A percentile compares a stretch with the other conserved stretches of the same genome.
phyloP scores from a whole-genome alignment of 1,140 invertebrate genomes.

The Drosophila quadrilineata region DNA sequence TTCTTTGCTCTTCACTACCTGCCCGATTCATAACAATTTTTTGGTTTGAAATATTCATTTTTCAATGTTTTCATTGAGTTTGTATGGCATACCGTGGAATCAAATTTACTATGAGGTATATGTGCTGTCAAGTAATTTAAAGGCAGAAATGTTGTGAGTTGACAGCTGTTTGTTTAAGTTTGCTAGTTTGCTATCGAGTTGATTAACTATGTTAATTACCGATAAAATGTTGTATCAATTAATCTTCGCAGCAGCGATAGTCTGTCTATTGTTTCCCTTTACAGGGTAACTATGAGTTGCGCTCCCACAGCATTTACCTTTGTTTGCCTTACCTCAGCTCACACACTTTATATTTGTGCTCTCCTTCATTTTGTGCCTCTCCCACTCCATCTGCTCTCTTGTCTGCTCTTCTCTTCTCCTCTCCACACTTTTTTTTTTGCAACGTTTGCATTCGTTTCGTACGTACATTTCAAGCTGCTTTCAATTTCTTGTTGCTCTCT shows the following conservation, averaged over 20 bases:
- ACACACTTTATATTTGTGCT: constrained; percentile 14
- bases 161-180: too few species aligned
- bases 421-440: constrained; percentile 18
- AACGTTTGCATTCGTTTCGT: constrained; percentile 52
- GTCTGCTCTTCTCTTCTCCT: neutral
- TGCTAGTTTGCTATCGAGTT: too few species aligned
- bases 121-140: neutral
- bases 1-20: neutral
- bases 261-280: neutral
- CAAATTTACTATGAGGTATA: neutral
- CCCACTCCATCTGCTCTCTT: neutral
- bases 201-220: too few species aligned
- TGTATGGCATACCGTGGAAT: neutral
- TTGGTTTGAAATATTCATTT: constrained; percentile 36
- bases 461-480: constrained; percentile 33
- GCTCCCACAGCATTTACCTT: neutral
- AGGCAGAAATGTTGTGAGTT: too few species aligned
- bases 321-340: constrained; percentile 34
- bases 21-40: constrained; percentile 38
- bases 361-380: neutral
- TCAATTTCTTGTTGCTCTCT: constrained; percentile 48
- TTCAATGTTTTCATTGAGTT: constrained; percentile 27
- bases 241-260: too few species aligned
- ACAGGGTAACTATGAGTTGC: neutral
- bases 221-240: too few species aligned